A percentile compares a stretch with the other conserved stretches of the same genome.
Conservation (phyloP, 2,113 vertebrate species). For the Prunella fulvescens region DNA sequence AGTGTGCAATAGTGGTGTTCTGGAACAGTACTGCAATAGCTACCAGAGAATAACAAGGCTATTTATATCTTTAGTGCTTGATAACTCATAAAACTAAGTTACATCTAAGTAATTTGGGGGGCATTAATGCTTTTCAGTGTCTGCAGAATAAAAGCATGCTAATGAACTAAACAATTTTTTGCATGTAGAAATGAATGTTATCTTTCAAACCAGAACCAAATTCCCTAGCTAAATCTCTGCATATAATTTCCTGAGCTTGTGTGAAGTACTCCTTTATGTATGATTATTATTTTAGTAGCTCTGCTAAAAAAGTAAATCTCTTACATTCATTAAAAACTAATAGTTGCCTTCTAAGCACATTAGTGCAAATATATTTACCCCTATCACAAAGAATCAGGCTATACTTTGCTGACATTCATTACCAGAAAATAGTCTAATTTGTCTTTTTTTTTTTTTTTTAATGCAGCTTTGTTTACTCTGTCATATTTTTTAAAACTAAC, state of each 20-base stretch:
- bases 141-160: slow-evolving; percentile 68
- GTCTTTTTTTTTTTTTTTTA: background rate
- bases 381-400: slow-evolving; percentile 35
- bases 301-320: slow-evolving; percentile 52
- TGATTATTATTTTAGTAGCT: slow-evolving; percentile 62
- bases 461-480: slow-evolving; percentile 17
- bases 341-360: slow-evolving; percentile 54
- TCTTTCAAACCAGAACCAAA: slow-evolving; percentile 75
- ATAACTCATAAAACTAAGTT: slow-evolving; percentile 66
- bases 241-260: slow-evolving; percentile 63
- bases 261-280: slow-evolving; percentile 46
- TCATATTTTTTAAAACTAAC: background rate
- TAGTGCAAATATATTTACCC: slow-evolving; percentile 27
- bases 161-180: slow-evolving; percentile 63
- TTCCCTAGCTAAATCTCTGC: slow-evolving; percentile 62
- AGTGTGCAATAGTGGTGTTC: slow-evolving; percentile 16
- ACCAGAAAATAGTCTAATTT: slow-evolving; percentile 10
- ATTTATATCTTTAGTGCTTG: slow-evolving; percentile 52
- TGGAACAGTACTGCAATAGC: background rate
- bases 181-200: slow-evolving; percentile 64
- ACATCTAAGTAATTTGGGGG: slow-evolving; percentile 47
- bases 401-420: background rate
- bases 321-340: slow-evolving; percentile 62
- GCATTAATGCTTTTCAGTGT: slow-evolving; percentile 58
- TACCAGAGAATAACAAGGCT: slow-evolving; percentile 44